phyloP scores from a whole-genome alignment of 2,888 invertebrate genomes.

The Eupithecia abbreviata region DNA sequence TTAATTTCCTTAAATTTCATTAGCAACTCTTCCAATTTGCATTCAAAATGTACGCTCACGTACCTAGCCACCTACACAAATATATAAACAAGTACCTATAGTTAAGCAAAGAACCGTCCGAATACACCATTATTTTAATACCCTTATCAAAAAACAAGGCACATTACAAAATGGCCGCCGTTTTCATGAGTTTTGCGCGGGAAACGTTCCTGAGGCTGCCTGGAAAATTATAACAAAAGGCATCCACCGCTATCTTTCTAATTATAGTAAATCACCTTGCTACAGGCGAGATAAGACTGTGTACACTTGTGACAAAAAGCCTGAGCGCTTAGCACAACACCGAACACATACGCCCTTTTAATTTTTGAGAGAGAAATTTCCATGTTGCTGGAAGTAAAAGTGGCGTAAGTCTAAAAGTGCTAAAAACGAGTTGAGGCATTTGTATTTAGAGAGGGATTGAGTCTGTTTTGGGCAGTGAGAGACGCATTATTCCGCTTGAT shows the following conservation, averaged over 20 bases:
- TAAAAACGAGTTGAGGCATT: slow-evolving; percentile 58
- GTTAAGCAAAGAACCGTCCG: slow-evolving; percentile 71
- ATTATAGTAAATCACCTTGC: slow-evolving; percentile 84
- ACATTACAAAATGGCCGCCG: slow-evolving; percentile 82
- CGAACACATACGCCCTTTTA: slow-evolving; percentile 66
- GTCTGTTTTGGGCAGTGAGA: slow-evolving; percentile 55
- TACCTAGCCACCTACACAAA: slow-evolving; percentile 70
- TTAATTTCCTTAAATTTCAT: slow-evolving; percentile 71
- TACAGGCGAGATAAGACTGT: slow-evolving; percentile 81
- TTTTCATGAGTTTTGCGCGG: slow-evolving; percentile 81
- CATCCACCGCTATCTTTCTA: slow-evolving; percentile 84
- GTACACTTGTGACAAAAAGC: slow-evolving; percentile 66
- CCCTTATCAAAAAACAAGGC: slow-evolving; percentile 84
- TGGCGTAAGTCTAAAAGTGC: slow-evolving; percentile 55
- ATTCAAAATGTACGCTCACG: slow-evolving; percentile 78
- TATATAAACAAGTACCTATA: slow-evolving; percentile 66
- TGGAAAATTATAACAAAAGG: slow-evolving; percentile 84
- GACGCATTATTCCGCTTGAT: slow-evolving; percentile 53
- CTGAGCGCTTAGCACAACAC: slow-evolving; percentile 61
- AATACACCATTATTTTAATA: slow-evolving; percentile 81
- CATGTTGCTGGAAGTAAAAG: slow-evolving; percentile 49
- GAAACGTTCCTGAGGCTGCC: slow-evolving; percentile 79
- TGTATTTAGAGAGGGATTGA: slow-evolving; percentile 51
- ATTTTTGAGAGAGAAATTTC: slow-evolving; percentile 58
- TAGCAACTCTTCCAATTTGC: slow-evolving; percentile 75